Percentiles rank a stretch among this genome's conserved stretches.
phyloP scores from a whole-genome alignment of 1,140 invertebrate species.

The Druon quercuslanigerum region DNA sequence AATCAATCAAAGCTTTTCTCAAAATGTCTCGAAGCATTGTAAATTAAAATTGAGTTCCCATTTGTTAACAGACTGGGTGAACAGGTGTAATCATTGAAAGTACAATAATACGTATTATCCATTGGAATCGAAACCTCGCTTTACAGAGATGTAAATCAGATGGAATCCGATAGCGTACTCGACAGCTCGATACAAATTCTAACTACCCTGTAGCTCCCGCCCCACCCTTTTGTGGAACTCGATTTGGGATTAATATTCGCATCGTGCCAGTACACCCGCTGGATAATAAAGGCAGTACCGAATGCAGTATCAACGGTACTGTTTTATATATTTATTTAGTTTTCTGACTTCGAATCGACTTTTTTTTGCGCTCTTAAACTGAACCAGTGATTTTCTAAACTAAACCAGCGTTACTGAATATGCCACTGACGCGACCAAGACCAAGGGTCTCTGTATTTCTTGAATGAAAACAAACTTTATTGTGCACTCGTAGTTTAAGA shows the following conservation, averaged over 20 bases:
- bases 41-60: not conserved
- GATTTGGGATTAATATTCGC: slow-evolving; percentile 29
- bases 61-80: not conserved
- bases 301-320: slow-evolving; percentile 1
- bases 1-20: no score
- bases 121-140: slow-evolving; percentile 17
- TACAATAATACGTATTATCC: slow-evolving; percentile 12
- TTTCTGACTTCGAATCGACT: slow-evolving; percentile 1
- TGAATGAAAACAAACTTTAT: no score
- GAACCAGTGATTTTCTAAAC: no score
- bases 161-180: slow-evolving; percentile 5
- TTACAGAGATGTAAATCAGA: slow-evolving; percentile 20
- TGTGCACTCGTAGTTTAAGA: no score
- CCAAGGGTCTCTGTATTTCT: no score
- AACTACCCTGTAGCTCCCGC: not conserved
- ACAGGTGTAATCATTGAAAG: slow-evolving; percentile 23
- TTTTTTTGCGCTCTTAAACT: not conserved
- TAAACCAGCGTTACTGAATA: no score
- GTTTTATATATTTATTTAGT: not conserved
- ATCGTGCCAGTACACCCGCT: slow-evolving; percentile 18
- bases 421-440: no score
- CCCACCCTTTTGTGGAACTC: slow-evolving; percentile 7
- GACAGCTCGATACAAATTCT: slow-evolving; percentile 25
- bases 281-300: not conserved
- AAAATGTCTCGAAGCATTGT: not conserved